Percentiles rank a stretch among this genome's conserved stretches.
phyloP scores from a whole-genome alignment of 2,888 invertebrate genomes.

The Venusia cambrica region DNA sequence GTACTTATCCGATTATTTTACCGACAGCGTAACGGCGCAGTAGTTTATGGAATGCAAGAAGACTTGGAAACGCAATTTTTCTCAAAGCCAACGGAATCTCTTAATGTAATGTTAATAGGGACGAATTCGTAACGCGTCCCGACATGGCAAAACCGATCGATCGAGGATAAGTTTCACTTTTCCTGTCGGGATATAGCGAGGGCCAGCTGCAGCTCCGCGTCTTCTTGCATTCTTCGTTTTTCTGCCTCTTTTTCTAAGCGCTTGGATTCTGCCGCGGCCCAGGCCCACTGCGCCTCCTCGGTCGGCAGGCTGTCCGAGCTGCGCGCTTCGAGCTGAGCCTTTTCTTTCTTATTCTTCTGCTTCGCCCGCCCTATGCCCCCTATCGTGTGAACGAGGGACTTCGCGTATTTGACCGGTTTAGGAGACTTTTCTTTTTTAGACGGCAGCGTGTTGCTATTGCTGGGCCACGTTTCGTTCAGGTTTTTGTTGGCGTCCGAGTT shows the following conservation, averaged over 20 bases:
- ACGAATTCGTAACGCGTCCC: slow-evolving; percentile 14
- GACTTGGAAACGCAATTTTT: slow-evolving; percentile 3
- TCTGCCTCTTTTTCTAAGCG: slow-evolving; percentile 82
- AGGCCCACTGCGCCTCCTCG: slow-evolving; percentile 86
- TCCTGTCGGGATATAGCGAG: slow-evolving; percentile 83
- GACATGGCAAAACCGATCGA: slow-evolving; percentile 21
- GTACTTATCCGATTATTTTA: slow-evolving; percentile 16
- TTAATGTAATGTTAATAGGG: slow-evolving; percentile 9
- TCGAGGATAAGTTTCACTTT: slow-evolving; percentile 44
- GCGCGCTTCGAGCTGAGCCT: slow-evolving; percentile 42
- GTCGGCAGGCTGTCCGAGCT: slow-evolving; percentile 57
- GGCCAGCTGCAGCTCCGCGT: slow-evolving; percentile 87
- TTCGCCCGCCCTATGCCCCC: slow-evolving; percentile 65
- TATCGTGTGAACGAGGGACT: slow-evolving; percentile 70
- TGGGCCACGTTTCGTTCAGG: slow-evolving; percentile 69
- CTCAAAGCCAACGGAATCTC: too few species aligned
- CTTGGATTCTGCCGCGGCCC: slow-evolving; percentile 87
- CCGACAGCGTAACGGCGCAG: slow-evolving; percentile 8
- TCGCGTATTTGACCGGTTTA: slow-evolving; percentile 70
- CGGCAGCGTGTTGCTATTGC: slow-evolving; percentile 61
- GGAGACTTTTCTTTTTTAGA: slow-evolving; percentile 73
- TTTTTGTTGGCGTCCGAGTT: slow-evolving; percentile 54
- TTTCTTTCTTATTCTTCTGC: slow-evolving; percentile 61
- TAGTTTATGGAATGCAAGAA: slow-evolving; percentile 20
- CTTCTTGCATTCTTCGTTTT: slow-evolving; percentile 82